Percentiles rank a stretch among this genome's conserved stretches.
Evolutionary conservation across 2,888 invertebrate genomes (phyloP).

Genomic region (Cerastoderma edule): DNA sequence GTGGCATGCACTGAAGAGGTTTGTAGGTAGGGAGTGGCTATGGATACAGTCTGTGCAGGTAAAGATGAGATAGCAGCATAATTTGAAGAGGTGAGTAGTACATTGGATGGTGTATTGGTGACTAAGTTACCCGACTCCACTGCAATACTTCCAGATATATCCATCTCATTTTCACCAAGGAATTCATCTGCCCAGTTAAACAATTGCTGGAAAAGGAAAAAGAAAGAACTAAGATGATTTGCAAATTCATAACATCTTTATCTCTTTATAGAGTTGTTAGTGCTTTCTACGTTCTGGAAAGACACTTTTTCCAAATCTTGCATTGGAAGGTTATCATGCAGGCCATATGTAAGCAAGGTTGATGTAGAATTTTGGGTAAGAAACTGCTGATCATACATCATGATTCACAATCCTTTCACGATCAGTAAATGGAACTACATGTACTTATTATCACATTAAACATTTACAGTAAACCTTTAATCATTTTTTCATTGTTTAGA

Average conservation of each 20-base stretch:
- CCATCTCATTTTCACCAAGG: conserved; percentile 53
- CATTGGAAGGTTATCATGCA: too few relatives aligned
- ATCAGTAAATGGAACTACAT: too few relatives aligned
- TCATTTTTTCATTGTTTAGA: too few relatives aligned
- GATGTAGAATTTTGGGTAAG: too few relatives aligned
- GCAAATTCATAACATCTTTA: too few relatives aligned
- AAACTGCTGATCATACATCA: too few relatives aligned
- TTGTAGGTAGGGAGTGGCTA: conserved; percentile 41
- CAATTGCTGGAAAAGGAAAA: conserved; percentile 43
- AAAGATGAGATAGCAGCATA: conserved; percentile 46
- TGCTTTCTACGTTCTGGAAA: too few relatives aligned
- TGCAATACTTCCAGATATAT: conserved; percentile 39
- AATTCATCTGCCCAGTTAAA: conserved; percentile 76
- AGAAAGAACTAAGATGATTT: not conserved
- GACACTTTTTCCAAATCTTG: too few relatives aligned
- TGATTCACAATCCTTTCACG: too few relatives aligned
- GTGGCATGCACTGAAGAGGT: conserved; percentile 13
- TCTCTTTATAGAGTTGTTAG: not conserved
- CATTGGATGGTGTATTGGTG: conserved; percentile 49
- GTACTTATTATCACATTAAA: too few relatives aligned
- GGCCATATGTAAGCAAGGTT: too few relatives aligned
- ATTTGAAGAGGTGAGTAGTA: conserved; percentile 47
- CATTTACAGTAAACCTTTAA: too few relatives aligned
- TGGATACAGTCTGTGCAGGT: conserved; percentile 36
- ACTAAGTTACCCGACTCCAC: conserved; percentile 62